phyloP scores from a whole-genome alignment of 2,797 vertebrate species.

The Hybognathus amarus region DNA sequence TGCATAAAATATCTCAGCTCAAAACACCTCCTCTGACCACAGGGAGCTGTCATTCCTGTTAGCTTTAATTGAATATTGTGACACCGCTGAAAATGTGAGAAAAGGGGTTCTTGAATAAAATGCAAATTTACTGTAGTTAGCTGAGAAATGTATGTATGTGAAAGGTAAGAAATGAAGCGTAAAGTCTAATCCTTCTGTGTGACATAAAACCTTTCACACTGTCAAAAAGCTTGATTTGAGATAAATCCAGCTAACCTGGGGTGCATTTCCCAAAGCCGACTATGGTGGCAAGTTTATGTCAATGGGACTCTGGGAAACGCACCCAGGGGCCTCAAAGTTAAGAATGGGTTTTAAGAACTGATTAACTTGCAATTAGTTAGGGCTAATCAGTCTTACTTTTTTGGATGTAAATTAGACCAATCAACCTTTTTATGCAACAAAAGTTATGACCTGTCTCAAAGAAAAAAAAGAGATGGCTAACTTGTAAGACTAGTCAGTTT shows the following conservation, averaged over 20 bases:
- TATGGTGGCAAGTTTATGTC: background rate
- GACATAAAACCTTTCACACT: background rate
- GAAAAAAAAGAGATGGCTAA: too few relatives aligned
- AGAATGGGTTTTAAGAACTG: too few relatives aligned
- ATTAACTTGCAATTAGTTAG: too few relatives aligned
- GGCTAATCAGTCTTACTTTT: too few relatives aligned
- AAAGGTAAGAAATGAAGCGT: too few relatives aligned
- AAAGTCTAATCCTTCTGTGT: background rate
- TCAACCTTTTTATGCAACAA: too few relatives aligned
- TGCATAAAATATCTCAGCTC: background rate
- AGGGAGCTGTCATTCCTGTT: background rate
- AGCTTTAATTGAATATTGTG: background rate
- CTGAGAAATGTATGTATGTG: background rate
- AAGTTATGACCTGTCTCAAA: too few relatives aligned
- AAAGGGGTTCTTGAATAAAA: background rate
- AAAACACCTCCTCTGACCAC: background rate
- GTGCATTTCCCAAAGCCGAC: too few relatives aligned
- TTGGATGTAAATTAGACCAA: too few relatives aligned
- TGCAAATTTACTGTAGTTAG: background rate
- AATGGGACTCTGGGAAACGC: background rate
- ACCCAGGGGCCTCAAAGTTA: too few relatives aligned
- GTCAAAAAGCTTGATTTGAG: background rate
- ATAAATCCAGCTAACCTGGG: background rate
- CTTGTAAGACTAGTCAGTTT: too few relatives aligned
- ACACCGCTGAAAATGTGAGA: background rate